Evolutionary conservation across 1,140 invertebrate genomes (phyloP).

Genomic region (Ericerus pela): DNA sequence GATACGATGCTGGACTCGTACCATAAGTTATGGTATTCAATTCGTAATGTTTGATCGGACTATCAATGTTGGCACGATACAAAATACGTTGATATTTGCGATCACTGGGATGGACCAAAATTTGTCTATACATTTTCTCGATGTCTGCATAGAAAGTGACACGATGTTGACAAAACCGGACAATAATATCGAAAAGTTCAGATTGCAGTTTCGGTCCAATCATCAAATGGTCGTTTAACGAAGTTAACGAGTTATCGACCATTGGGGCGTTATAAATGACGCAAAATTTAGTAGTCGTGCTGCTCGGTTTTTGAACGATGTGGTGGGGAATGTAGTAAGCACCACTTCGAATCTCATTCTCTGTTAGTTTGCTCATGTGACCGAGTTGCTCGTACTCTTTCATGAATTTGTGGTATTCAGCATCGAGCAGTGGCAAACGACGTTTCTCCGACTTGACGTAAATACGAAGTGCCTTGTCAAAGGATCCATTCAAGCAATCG

Average conservation of each 20-base stretch:
- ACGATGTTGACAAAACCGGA: slow-evolving; percentile 25
- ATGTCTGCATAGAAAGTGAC: slow-evolving; percentile 29
- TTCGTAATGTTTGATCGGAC: slow-evolving; percentile 23
- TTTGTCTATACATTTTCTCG: slow-evolving; percentile 30
- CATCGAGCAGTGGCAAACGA: not conserved
- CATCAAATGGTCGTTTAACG: slow-evolving; percentile 28
- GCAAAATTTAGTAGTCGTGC: slow-evolving; percentile 22
- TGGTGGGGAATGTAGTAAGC: slow-evolving; percentile 20
- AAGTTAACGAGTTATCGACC: slow-evolving; percentile 20
- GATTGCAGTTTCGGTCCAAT: slow-evolving; percentile 21
- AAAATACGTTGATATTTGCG: slow-evolving; percentile 23
- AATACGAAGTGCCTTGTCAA: not conserved
- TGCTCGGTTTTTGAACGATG: not conserved
- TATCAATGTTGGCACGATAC: slow-evolving; percentile 20
- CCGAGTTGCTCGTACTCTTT: not conserved
- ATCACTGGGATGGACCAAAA: slow-evolving; percentile 25
- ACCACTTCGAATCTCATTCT: not conserved
- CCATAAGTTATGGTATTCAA: slow-evolving; percentile 31
- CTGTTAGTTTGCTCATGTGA: not conserved
- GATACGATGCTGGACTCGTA: slow-evolving; percentile 25
- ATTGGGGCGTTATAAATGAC: slow-evolving; percentile 29
- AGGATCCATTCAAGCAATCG: not conserved
- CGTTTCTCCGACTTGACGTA: not conserved
- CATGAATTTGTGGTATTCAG: not conserved
- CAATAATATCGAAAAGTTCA: slow-evolving; percentile 26